These are phyloP conservation scores for Drosophila peninsularis DNA, from an alignment of 2,888 invertebrate species.

Conservation along the genomic window DNA sequence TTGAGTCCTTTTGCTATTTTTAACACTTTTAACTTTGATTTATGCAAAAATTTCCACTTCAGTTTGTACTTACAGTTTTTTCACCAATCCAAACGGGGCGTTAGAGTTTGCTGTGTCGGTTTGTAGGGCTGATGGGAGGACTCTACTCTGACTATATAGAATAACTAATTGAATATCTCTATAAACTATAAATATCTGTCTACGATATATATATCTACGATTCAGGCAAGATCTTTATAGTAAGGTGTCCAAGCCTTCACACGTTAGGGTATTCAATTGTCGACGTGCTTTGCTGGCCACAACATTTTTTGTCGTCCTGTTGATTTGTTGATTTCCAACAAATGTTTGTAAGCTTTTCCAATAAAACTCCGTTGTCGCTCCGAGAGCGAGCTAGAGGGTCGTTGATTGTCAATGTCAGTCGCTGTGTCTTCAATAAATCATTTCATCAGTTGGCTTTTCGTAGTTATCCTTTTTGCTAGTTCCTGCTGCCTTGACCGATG, in stretches of 20 bases:
- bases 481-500: slow-evolving; percentile 33
- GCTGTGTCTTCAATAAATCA: slow-evolving; percentile 50
- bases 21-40: slow-evolving; percentile 80
- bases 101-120: background rate
- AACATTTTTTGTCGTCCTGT: slow-evolving; percentile 27
- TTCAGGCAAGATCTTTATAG: no score
- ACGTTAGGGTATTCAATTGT: background rate
- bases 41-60: slow-evolving; percentile 78
- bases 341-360: slow-evolving; percentile 70
- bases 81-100: background rate
- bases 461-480: slow-evolving; percentile 33
- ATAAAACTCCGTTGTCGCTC: slow-evolving; percentile 35
- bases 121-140: background rate
- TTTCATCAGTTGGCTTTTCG: slow-evolving; percentile 39
- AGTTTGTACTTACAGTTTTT: slow-evolving; percentile 59
- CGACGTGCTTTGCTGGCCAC: background rate
- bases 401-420: slow-evolving; percentile 47
- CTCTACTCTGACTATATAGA: background rate
- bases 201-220: fast-evolving
- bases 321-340: slow-evolving; percentile 77
- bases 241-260: no score
- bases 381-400: slow-evolving; percentile 3
- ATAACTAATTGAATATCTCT: background rate
- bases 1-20: slow-evolving; percentile 70
- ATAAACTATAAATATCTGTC: no score